These are phyloP conservation scores for Nannoperca obscura DNA, from an alignment of 2,797 vertebrate species.

Conservation along the genomic window DNA sequence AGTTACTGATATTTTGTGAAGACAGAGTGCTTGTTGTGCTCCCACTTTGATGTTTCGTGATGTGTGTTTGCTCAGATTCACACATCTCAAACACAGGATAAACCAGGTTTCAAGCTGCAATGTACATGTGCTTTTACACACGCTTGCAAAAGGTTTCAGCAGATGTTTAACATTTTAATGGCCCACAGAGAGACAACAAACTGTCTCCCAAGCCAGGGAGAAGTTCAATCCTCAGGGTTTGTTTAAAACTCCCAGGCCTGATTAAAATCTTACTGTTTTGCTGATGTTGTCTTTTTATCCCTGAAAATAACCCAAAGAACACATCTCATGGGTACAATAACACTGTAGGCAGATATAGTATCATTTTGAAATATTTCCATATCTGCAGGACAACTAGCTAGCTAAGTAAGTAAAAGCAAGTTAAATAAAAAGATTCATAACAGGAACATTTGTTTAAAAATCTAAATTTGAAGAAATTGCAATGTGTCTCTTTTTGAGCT, in stretches of 20 bases:
- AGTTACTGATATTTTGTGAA: constrained; percentile 15
- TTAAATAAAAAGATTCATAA: not conserved
- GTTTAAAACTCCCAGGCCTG: constrained; percentile 30
- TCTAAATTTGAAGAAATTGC: not conserved
- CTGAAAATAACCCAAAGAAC: constrained; percentile 16
- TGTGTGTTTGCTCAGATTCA: constrained; percentile 24
- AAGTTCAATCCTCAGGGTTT: constrained; percentile 14
- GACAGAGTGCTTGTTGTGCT: constrained; percentile 1
- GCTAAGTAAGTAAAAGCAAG: constrained; percentile 3
- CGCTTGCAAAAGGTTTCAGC: constrained; percentile 16
- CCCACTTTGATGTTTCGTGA: constrained; percentile 10
- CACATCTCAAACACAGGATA: constrained; percentile 1
- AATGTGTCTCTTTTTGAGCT: not conserved
- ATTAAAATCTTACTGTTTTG: constrained; percentile 25
- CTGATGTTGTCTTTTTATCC: constrained; percentile 14
- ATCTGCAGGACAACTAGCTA: not conserved
- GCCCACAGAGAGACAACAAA: constrained; percentile 8
- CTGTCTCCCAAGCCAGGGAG: not conserved
- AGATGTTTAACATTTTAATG: constrained; percentile 29
- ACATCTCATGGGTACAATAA: constrained; percentile 14
- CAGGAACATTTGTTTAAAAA: not conserved
- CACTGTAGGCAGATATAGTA: not conserved
- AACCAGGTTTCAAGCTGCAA: constrained; percentile 16
- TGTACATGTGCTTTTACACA: constrained; percentile 11
- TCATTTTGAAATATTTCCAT: constrained; percentile 17